phyloP scores from a whole-genome alignment of 2,113 vertebrate genomes.

The Micronycteris hirsuta region DNA sequence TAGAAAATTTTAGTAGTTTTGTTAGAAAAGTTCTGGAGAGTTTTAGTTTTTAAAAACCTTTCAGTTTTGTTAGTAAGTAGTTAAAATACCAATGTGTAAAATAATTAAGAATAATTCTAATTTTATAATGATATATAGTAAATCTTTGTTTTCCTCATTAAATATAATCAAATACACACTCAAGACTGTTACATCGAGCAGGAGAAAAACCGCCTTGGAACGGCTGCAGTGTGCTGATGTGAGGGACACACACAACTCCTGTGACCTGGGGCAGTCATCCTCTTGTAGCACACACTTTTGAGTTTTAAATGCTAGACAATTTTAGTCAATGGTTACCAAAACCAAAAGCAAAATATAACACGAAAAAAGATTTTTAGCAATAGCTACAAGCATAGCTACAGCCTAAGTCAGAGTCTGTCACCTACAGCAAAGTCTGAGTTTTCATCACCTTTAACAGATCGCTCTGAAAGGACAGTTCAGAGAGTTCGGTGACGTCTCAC shows the following conservation, averaged over 20 bases:
- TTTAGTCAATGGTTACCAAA: background rate
- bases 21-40: conserved; percentile 21
- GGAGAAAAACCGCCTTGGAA: background rate
- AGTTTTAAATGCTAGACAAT: conserved; percentile 22
- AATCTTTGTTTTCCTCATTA: conserved; percentile 27
- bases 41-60: background rate
- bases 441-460: background rate
- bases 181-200: background rate
- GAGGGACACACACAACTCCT: background rate
- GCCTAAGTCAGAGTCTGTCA: background rate
- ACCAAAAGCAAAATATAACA: conserved; percentile 18
- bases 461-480: background rate
- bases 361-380: background rate
- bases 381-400: background rate
- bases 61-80: background rate
- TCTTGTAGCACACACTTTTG: conserved; percentile 2
- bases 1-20: conserved; percentile 1
- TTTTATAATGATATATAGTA: background rate
- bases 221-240: background rate
- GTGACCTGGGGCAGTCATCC: background rate
- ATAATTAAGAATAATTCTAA: background rate
- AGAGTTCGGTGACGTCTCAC: background rate
- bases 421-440: background rate
- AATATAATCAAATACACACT: background rate
- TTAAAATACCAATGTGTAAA: conserved; percentile 25